Conservation (phyloP, 2,113 vertebrate species). For the Sorex fumeus region DNA sequence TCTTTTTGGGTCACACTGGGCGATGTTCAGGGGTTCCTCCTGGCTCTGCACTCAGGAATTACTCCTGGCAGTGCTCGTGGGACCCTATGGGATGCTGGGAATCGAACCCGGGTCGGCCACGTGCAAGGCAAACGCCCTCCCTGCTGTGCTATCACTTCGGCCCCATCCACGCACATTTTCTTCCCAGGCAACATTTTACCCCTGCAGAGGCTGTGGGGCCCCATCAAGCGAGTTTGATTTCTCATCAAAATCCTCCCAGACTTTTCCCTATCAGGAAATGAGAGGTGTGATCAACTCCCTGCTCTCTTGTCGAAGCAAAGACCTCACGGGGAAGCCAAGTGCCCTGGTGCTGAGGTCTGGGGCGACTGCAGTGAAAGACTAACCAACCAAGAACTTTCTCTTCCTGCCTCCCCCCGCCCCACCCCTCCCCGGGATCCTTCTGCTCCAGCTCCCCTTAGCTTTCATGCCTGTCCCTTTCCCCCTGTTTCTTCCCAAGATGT, state of each 20-base stretch:
- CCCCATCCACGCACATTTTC: not conserved
- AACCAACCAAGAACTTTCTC: not conserved
- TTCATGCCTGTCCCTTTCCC: not conserved
- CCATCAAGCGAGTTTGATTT: not conserved
- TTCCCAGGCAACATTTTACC: not conserved
- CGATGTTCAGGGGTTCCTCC: too few relatives aligned
- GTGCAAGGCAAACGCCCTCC: too few relatives aligned
- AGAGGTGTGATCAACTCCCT: not conserved
- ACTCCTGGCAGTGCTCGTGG: too few relatives aligned
- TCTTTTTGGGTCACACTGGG: too few relatives aligned
- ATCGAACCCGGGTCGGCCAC: too few relatives aligned
- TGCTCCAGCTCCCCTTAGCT: not conserved
- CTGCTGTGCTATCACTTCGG: too few relatives aligned
- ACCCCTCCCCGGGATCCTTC: accelerated
- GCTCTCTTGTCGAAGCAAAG: not conserved
- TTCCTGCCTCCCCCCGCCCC: accelerated
- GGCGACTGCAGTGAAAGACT: not conserved
- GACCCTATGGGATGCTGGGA: too few relatives aligned
- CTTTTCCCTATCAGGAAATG: not conserved
- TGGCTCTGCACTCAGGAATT: too few relatives aligned
- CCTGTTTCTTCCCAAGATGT: not conserved
- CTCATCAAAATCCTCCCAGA: conserved; percentile 16
- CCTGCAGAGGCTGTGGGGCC: not conserved
- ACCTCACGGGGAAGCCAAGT: not conserved
- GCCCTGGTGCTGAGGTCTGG: not conserved